These are phyloP conservation scores for Epizoanthus fatuus DNA, from an alignment of 92 coral and sea anemone genomes.

Conservation along the genomic window DNA sequence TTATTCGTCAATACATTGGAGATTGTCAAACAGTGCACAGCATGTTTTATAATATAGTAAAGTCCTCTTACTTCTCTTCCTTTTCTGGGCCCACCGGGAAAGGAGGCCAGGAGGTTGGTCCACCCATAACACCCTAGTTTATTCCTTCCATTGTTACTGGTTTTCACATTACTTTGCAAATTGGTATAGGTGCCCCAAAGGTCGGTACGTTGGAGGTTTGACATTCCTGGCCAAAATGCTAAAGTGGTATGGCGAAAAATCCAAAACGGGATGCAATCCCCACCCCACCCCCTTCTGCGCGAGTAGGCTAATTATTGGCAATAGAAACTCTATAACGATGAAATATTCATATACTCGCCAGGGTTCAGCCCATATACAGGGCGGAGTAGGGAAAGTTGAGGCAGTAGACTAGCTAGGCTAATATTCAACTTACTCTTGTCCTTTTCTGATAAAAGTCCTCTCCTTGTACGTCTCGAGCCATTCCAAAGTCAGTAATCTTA, in stretches of 20 bases:
- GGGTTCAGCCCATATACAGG: too few relatives aligned
- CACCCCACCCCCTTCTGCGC: too few relatives aligned
- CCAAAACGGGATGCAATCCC: too few relatives aligned
- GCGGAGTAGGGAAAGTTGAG: too few relatives aligned
- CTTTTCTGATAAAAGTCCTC: slow-evolving; percentile 76
- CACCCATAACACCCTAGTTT: background rate
- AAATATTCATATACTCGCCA: background rate
- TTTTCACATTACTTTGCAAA: background rate
- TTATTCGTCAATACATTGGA: too few relatives aligned
- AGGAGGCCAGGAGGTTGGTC: background rate
- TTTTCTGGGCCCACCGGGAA: background rate
- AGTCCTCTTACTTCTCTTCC: too few relatives aligned
- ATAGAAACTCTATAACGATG: background rate
- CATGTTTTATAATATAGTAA: too few relatives aligned
- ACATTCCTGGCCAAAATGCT: background rate
- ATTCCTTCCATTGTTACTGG: background rate
- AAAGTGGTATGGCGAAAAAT: background rate
- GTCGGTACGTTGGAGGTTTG: background rate
- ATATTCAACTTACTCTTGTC: slow-evolving; percentile 40
- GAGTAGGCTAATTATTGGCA: too few relatives aligned
- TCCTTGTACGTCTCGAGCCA: slow-evolving; percentile 80
- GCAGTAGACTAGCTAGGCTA: too few relatives aligned
- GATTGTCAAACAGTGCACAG: too few relatives aligned
- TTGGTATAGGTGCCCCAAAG: too few relatives aligned
- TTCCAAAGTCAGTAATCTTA: slow-evolving; percentile 88